These are phyloP conservation scores for Oreochromis mossambicus DNA, from an alignment of 2,797 vertebrate species.

Conservation along the genomic window DNA sequence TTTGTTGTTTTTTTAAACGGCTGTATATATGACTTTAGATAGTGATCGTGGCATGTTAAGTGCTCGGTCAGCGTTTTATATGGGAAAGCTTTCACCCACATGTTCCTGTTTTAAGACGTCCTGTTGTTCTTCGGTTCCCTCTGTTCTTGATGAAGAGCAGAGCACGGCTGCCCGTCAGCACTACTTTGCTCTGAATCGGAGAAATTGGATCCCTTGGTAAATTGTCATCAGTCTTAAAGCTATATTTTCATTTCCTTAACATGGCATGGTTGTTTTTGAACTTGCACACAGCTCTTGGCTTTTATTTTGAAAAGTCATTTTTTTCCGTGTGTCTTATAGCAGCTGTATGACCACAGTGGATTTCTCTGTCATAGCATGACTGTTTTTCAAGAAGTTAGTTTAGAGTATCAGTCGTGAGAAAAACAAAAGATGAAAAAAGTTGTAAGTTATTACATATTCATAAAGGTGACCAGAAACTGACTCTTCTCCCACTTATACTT, in stretches of 20 bases:
- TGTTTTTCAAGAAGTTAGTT: background rate
- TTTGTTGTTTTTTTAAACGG: background rate
- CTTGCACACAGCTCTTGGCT: background rate
- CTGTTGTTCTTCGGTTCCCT: conserved; percentile 46
- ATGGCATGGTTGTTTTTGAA: background rate
- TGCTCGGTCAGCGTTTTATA: conserved; percentile 46
- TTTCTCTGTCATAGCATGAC: background rate
- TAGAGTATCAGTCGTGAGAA: background rate
- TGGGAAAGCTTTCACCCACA: conserved; percentile 30
- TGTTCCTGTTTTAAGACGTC: conserved; percentile 39
- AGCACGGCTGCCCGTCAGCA: conserved; percentile 27
- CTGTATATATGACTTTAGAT: conserved; percentile 48
- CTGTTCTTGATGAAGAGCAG: conserved; percentile 29
- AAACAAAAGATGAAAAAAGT: background rate
- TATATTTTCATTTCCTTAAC: background rate
- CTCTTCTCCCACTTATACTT: background rate
- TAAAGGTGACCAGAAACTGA: background rate
- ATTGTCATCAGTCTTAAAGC: conserved; percentile 4
- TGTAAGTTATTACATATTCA: background rate
- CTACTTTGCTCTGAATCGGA: conserved; percentile 32
- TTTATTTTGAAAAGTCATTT: background rate
- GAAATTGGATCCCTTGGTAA: conserved; percentile 9
- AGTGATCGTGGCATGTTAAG: conserved; percentile 21
- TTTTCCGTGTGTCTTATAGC: background rate
- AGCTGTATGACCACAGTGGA: conserved; percentile 4